phyloP scores from a whole-genome alignment of 2,888 invertebrate genomes.

The Hirtodrosophila trivittata region DNA sequence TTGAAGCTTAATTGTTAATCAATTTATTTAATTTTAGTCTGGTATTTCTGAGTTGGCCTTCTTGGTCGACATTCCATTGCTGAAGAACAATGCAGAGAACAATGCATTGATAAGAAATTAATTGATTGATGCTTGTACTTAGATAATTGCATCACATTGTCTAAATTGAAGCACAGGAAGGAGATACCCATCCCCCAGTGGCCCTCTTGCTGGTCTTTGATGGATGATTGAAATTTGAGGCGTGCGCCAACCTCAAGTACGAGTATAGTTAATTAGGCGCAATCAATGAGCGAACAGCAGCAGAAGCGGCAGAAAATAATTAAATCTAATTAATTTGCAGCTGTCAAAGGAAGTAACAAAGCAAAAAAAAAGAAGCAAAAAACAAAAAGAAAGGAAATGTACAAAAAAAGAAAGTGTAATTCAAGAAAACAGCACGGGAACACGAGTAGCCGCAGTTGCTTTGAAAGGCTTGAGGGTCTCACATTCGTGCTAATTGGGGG shows the following conservation, averaged over 20 bases:
- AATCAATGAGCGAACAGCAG: constrained; percentile 59
- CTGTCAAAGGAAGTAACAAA: constrained; percentile 59
- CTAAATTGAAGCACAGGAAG: constrained; percentile 21
- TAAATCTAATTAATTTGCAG: constrained; percentile 77
- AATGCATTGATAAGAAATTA: constrained; percentile 54
- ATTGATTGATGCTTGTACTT: constrained; percentile 63
- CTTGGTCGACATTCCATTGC: too few relatives aligned
- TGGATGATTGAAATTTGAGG: constrained; percentile 74
- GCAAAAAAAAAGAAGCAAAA: neutral
- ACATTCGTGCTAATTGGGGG: constrained; percentile 40
- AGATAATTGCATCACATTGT: constrained; percentile 72
- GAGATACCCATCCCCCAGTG: neutral
- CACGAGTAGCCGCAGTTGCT: constrained; percentile 9
- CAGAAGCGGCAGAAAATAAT: constrained; percentile 57
- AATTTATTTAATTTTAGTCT: too few relatives aligned
- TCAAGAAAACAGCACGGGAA: neutral
- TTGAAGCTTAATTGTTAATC: too few relatives aligned
- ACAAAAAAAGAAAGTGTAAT: neutral
- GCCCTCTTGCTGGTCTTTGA: constrained; percentile 44
- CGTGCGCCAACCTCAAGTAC: constrained; percentile 73
- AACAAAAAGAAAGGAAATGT: neutral
- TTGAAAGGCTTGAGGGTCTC: constrained; percentile 44
- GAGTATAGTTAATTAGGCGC: constrained; percentile 76
- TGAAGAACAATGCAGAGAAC: neutral
- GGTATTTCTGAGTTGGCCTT: too few relatives aligned